Evolutionary conservation across 2,797 vertebrate species (phyloP), one percentile per base, ranked within the genome.

Genomic region (Lepilemur ruficaudatus): DNA sequence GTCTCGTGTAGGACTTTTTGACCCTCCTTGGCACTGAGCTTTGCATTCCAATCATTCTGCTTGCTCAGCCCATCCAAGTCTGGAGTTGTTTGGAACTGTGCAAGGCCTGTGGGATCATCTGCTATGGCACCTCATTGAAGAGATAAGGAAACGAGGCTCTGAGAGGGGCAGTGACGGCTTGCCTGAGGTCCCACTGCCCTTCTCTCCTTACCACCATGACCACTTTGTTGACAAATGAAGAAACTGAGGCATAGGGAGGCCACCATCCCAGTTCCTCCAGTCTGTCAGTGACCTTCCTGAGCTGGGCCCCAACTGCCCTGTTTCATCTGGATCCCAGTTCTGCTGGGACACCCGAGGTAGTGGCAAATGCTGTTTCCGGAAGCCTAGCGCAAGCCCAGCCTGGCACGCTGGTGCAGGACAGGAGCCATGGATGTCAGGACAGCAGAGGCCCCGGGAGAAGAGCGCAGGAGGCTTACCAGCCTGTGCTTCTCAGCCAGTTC

Each of bases 1-100:
- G 90, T 96, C 97, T 81, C 9, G 25, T 89, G 93, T 93, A 94
- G 94, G 94, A 61, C 96, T 91, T 88, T 89, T 48, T 87, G 93
- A 91, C 92, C 86, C 82, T 93, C 83, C 69, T 93, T 95, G 94
- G 95, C 88, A 94, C 65, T 63, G 67, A 55, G 50, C 69, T 86
- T 89, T 95, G 28, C 95, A 97, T 97, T 96, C 96, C 97, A 46
- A 81, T 55, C 95, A 96, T 97, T 97, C 93, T 94, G 92, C 59
- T 92, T 85, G 38, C 73, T 85, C 84, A 89, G 90, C 38, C 82
- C 79, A 81, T 93, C 96, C 96, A 95, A 76, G 88, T 86, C 94
- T 69, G 95, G 94, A 89, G 52, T 25, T 96, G 75, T 93, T 18
- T 88, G 59, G 88, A 95, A 63, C 70, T 83, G 81, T 86, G 73